Evolutionary conservation across 2,113 vertebrate species (phyloP), one percentile per base, ranked within the genome.

Genomic region (Sclerurus mexicanus): DNA sequence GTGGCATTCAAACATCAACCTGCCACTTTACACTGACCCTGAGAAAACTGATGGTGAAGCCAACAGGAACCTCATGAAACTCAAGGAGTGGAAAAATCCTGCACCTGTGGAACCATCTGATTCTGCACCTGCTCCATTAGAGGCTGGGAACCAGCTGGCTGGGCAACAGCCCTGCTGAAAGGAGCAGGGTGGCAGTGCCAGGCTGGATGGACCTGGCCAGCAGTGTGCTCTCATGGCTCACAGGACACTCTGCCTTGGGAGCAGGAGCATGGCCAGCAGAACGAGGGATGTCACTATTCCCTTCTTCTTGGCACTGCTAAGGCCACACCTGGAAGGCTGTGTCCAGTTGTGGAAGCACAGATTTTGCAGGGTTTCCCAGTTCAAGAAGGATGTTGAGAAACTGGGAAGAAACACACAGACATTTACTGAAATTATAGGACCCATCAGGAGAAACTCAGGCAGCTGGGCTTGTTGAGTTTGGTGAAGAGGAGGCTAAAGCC

Each of bases 211-310:
- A 30, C 28, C 2, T 72, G 39, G 66, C 25, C 64, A 47, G 56
- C 49, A 80, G 67, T 12, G 52, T 56, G 58, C 49, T 64, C 35
- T 67, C 44, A 28, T 4, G 31, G 63, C 58, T 62, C 62, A 4
- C 11, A 56, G 22, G 49, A 35, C 42, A 55, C 18, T 2, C 40
- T 11, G 39, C 37, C 33, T 20, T 37, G 49, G 1, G 31, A 60
- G 46, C 55, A 60, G 73, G 14, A 91, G 56, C 31, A 8, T 0
- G 40, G 53, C 37, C 49, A 73, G 90, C 53, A 73, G 63, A 56
- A 64, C 0, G 0, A 66, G 30, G 42, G 22, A 24, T 16, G n/a
- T 1, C 31, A 20, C 40, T 55, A 10, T 9, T 47, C 19, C 37
- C 37, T 89, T 63, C 40, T 80, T 1, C 63, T 52, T 22, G 67